Evolutionary conservation across 2,113 vertebrate genomes (phyloP).

Genomic region (Isichthys henryi): DNA sequence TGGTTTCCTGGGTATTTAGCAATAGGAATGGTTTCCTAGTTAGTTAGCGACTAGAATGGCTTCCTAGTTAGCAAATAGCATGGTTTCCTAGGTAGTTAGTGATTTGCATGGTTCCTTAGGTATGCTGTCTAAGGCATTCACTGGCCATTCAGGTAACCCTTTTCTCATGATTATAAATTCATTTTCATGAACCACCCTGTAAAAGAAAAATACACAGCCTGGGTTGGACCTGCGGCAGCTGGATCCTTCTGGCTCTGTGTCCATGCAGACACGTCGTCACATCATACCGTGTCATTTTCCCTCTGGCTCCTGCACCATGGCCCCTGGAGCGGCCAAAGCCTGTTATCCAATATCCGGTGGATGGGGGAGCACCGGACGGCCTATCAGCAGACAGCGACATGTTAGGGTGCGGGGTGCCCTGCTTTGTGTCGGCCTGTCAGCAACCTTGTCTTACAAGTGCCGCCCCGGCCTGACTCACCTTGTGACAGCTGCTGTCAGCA

Average conservation of each 20-base stretch:
- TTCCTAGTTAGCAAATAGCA: too few relatives aligned
- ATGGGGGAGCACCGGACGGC: slow-evolving; percentile 2
- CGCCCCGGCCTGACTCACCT: slow-evolving; percentile 42
- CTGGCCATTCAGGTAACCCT: neutral
- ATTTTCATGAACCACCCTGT: neutral
- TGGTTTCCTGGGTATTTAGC: too few relatives aligned
- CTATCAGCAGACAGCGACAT: slow-evolving; percentile 35
- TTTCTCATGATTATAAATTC: neutral
- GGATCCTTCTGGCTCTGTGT: neutral
- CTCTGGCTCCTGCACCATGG: slow-evolving; percentile 11
- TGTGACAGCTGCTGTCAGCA: slow-evolving; percentile 63
- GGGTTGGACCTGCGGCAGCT: neutral
- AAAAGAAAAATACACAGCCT: neutral
- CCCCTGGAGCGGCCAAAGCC: neutral
- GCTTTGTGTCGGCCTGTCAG: slow-evolving; percentile 53
- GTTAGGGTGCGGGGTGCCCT: slow-evolving; percentile 33
- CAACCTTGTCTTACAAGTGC: slow-evolving; percentile 55
- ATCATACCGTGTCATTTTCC: neutral
- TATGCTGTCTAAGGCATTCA: neutral
- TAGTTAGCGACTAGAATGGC: too few relatives aligned
- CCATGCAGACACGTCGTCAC: neutral
- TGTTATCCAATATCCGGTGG: slow-evolving; percentile 18
- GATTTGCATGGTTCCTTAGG: neutral
- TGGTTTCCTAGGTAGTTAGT: too few relatives aligned
- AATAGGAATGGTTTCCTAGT: neutral